A percentile compares a stretch with the other conserved stretches of the same genome.
Conservation (phyloP, 2,888 invertebrate genomes). For the Ptychoptera albimana region DNA sequence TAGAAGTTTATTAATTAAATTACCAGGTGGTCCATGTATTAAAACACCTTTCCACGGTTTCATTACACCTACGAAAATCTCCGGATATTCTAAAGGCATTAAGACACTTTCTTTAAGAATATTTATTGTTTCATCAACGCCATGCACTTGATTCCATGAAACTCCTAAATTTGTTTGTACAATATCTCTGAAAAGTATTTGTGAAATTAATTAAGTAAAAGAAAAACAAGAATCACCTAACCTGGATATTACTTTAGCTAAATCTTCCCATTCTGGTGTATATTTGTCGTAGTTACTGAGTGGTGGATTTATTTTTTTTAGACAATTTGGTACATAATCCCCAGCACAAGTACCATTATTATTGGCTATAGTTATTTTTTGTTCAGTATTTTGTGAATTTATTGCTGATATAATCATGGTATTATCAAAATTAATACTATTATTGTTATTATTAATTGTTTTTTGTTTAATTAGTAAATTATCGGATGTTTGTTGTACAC, state of each 20-base stretch:
- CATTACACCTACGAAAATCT: conserved; percentile 47
- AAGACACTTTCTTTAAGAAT: conserved; percentile 74
- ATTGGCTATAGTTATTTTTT: no score
- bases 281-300: background rate
- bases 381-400: no score
- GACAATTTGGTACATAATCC: no score
- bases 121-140: conserved; percentile 55
- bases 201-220: conserved; percentile 34
- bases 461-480: no score
- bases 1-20: background rate
- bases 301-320: no score
- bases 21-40: conserved; percentile 39
- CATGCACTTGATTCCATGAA: conserved; percentile 68
- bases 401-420: no score
- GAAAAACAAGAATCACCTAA: background rate
- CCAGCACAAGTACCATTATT: no score
- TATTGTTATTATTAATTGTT: no score
- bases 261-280: conserved; percentile 42
- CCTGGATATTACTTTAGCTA: conserved; percentile 43
- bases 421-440: no score
- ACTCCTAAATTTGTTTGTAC: conserved; percentile 47
- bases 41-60: conserved; percentile 74
- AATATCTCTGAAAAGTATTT: conserved; percentile 34
- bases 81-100: conserved; percentile 59
- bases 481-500: no score